Evolutionary conservation across 2,888 invertebrate genomes (phyloP).

Genomic region (Rhagonycha fulva): DNA sequence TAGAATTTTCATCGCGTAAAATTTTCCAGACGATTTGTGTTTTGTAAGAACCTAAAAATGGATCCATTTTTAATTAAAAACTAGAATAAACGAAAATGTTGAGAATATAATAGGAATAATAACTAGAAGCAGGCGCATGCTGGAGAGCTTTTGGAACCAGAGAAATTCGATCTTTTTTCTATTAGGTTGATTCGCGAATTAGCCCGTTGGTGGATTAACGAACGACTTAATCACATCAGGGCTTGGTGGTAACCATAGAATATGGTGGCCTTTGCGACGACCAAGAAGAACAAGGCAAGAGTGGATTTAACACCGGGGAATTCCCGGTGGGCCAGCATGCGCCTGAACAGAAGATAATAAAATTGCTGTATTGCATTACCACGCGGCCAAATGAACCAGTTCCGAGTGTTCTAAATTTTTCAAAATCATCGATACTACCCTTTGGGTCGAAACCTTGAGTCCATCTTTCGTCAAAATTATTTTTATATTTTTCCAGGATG

Average conservation of each 20-base stretch:
- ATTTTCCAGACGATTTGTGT: constrained; percentile 63
- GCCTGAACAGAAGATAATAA: too few species aligned
- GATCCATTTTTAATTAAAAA: not conserved
- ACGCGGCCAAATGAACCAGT: constrained; percentile 93
- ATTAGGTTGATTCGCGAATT: too few species aligned
- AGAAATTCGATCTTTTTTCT: too few species aligned
- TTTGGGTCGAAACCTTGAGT: constrained; percentile 44
- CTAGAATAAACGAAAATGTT: not conserved
- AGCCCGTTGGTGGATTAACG: too few species aligned
- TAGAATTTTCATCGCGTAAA: constrained; percentile 86
- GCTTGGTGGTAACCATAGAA: too few species aligned
- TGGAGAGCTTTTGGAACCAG: too few species aligned
- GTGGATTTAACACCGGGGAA: too few species aligned
- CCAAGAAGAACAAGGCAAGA: too few species aligned
- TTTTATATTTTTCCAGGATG: constrained; percentile 59
- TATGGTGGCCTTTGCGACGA: too few species aligned
- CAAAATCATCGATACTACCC: constrained; percentile 62
- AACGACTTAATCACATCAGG: too few species aligned
- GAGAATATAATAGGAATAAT: not conserved
- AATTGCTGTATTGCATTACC: constrained; percentile 49
- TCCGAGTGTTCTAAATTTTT: constrained; percentile 77
- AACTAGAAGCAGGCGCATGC: too few species aligned
- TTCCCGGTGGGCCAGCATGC: too few species aligned
- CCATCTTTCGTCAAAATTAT: constrained; percentile 62
- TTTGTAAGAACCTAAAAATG: constrained; percentile 57